Conservation (phyloP, 2,888 invertebrate species). For the Liodrosophila aerea region DNA sequence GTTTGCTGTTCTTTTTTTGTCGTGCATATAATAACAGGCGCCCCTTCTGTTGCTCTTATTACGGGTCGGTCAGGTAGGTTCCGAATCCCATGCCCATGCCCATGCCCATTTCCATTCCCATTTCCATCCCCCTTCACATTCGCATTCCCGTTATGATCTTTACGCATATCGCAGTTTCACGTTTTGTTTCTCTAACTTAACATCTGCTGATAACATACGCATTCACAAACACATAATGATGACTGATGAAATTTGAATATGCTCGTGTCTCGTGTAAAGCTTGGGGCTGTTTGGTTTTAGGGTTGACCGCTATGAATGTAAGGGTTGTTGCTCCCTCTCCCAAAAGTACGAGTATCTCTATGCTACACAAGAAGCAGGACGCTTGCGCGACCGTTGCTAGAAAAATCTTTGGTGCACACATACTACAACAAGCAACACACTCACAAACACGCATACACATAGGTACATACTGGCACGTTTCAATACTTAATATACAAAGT, state of each 20-base stretch:
- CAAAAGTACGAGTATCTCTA: neutral
- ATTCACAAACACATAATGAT: too few species aligned
- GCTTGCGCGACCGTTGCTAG: slow-evolving; percentile 2
- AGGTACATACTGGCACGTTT: too few species aligned
- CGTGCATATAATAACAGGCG: slow-evolving; percentile 33
- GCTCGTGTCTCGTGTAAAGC: too few species aligned
- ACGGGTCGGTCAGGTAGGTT: slow-evolving; percentile 47
- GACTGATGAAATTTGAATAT: too few species aligned
- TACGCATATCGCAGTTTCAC: too few species aligned
- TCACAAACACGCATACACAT: too few species aligned
- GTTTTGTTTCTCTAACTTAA: neutral
- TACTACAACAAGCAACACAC: too few species aligned
- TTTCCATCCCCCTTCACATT: too few species aligned
- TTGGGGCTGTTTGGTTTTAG: slow-evolving; percentile 49
- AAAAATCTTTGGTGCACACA: slow-evolving; percentile 1
- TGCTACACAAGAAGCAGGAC: neutral
- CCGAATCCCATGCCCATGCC: neutral
- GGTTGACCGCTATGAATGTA: slow-evolving; percentile 42
- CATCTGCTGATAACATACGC: slow-evolving; percentile 34
- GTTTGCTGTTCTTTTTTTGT: slow-evolving; percentile 20
- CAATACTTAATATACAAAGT: too few species aligned
- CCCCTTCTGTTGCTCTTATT: slow-evolving; percentile 16
- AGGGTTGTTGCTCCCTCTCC: slow-evolving; percentile 35
- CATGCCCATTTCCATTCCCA: too few species aligned
- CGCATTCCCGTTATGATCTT: slow-evolving; percentile 21